Percentiles rank a stretch among this genome's conserved stretches.
These are phyloP conservation scores for Phaenicophaeus curvirostris DNA, from an alignment of 2,797 vertebrate species.

Conservation along the genomic window DNA sequence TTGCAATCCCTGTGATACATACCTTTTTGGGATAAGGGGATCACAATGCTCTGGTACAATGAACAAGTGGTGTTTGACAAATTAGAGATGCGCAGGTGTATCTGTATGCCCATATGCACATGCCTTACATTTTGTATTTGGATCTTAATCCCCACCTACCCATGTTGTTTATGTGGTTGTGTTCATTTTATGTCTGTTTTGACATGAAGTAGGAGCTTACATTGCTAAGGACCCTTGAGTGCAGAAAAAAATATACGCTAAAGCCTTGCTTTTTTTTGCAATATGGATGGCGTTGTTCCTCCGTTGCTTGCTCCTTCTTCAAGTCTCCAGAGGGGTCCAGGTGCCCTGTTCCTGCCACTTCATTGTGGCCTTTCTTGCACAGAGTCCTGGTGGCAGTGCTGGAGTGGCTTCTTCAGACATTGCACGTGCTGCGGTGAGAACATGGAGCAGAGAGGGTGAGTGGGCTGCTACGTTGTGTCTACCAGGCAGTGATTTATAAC, in stretches of 20 bases:
- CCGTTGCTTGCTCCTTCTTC: neutral
- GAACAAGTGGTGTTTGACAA: neutral
- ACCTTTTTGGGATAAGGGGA: neutral
- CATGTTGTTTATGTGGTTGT: accelerated
- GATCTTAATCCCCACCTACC: neutral
- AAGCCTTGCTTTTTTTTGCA: neutral
- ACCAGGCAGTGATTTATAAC: neutral
- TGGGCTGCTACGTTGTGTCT: neutral
- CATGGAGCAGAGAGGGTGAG: neutral
- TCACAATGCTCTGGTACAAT: neutral
- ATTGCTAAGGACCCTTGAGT: neutral
- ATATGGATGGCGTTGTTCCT: accelerated
- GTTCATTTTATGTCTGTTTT: neutral
- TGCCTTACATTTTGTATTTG: neutral
- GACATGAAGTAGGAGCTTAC: neutral
- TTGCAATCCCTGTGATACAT: accelerated
- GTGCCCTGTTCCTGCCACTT: neutral
- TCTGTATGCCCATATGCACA: neutral
- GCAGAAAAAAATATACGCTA: neutral
- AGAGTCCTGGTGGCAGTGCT: neutral
- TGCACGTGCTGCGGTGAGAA: accelerated
- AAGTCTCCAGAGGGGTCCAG: neutral
- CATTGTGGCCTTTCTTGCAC: neutral
- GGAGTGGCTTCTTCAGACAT: neutral
- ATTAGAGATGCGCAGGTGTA: neutral